Percentiles rank a stretch among this genome's conserved stretches.
phyloP scores from a whole-genome alignment of 2,888 invertebrate species.

The Amiota communis region DNA sequence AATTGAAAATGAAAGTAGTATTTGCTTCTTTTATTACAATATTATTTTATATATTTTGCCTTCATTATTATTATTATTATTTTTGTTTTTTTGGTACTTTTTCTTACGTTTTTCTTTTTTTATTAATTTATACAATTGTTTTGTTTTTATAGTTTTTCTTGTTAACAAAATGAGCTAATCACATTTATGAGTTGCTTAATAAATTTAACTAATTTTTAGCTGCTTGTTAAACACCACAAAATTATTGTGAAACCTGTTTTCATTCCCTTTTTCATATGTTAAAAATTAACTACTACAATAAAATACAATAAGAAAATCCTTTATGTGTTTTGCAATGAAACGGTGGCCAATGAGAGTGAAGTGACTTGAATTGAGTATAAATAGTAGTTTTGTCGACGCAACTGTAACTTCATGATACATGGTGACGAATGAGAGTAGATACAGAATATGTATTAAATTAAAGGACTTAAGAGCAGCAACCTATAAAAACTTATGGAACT shows the following conservation, averaged over 20 bases:
- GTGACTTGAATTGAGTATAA: too few species aligned
- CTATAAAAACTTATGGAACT: conserved; percentile 17
- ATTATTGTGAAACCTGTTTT: too few species aligned
- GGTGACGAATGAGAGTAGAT: conserved; percentile 43
- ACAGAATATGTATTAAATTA: conserved; percentile 25
- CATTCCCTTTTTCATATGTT: too few species aligned
- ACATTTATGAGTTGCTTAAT: conserved; percentile 21
- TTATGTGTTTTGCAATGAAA: too few species aligned
- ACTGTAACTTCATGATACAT: conserved; percentile 41
- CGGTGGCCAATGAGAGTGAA: too few species aligned
- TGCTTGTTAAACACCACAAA: conserved; percentile 54
- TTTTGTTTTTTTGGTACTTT: conserved; percentile 8
- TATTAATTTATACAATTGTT: conserved; percentile 9
- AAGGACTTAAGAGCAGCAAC: conserved; percentile 38
- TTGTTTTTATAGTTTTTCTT: conserved; percentile 9
- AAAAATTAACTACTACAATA: too few species aligned
- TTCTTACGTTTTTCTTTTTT: conserved; percentile 20
- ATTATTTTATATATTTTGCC: conserved; percentile 26
- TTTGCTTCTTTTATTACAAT: conserved; percentile 24
- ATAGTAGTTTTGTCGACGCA: too few species aligned
- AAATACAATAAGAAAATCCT: too few species aligned
- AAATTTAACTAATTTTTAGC: conserved; percentile 7
- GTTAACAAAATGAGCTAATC: conserved; percentile 22
- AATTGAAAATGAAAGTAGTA: conserved; percentile 9
- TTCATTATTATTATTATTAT: neutral